Conservation (phyloP, 2,113 vertebrate species). For the Tamias sibiricus region DNA sequence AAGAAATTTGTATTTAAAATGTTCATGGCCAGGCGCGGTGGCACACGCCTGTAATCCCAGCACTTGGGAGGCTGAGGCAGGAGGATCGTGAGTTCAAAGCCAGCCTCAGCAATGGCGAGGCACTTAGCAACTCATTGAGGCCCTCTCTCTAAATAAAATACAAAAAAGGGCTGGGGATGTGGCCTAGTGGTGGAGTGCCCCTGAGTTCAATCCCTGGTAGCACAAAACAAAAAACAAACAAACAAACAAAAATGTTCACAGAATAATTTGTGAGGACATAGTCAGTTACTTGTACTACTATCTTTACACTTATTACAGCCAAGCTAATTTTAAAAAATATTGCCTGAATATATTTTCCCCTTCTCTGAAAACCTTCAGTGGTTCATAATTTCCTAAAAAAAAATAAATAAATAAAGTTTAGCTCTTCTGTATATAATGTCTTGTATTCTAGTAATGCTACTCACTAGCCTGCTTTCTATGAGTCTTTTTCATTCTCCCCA, state of each 20-base stretch:
- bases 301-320: not conserved
- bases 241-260: conserved; percentile 53
- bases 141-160: too few species aligned
- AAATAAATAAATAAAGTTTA: conserved; percentile 29
- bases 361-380: not conserved
- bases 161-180: too few species aligned
- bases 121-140: too few species aligned
- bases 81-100: too few species aligned
- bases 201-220: too few species aligned
- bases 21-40: too few species aligned
- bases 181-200: too few species aligned
- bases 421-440: not conserved
- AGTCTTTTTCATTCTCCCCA: not conserved
- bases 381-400: not conserved
- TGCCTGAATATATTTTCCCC: not conserved
- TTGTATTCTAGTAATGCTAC: not conserved
- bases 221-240: too few species aligned
- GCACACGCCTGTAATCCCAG: too few species aligned
- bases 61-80: too few species aligned
- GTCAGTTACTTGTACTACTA: not conserved
- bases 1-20: conserved; percentile 33
- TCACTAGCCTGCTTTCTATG: not conserved
- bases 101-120: too few species aligned
- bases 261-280: conserved; percentile 33
- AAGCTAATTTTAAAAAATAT: conserved; percentile 50